A percentile compares a stretch with the other conserved stretches of the same genome.
Evolutionary conservation across 2,797 vertebrate species (phyloP).

Genomic region (Tiaroga cobitis): DNA sequence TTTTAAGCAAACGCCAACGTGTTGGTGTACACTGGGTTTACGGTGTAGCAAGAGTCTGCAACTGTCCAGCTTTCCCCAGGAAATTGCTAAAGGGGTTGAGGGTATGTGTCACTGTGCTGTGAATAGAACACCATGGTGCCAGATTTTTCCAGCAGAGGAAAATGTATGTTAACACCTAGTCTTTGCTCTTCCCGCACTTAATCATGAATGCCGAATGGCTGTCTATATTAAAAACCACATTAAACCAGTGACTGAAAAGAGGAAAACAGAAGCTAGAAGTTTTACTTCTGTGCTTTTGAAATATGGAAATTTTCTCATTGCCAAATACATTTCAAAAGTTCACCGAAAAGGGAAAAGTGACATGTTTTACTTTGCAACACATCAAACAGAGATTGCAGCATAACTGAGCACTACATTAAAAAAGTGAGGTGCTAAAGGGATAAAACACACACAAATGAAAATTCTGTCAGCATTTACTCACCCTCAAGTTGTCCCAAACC

Average conservation of each 20-base stretch:
- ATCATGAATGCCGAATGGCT: constrained; percentile 56
- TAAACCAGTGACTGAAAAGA: background rate
- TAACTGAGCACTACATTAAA: background rate
- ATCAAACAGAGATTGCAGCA: background rate
- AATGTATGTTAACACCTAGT: constrained; percentile 64
- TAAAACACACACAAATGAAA: fast-evolving
- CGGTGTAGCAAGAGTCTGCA: constrained; percentile 9
- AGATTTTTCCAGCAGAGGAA: constrained; percentile 65
- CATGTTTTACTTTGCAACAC: background rate
- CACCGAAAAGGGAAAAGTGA: no score
- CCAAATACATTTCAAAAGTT: constrained; percentile 9
- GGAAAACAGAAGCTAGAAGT: background rate
- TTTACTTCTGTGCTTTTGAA: background rate
- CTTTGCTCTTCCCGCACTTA: constrained; percentile 59
- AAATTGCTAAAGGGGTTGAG: constrained; percentile 40
- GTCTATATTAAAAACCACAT: background rate
- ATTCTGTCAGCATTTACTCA: background rate
- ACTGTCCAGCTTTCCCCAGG: constrained; percentile 33
- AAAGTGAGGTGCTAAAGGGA: background rate
- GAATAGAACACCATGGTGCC: constrained; percentile 51
- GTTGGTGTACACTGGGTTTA: constrained; percentile 15
- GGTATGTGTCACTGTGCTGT: constrained; percentile 46
- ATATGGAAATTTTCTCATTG: background rate
- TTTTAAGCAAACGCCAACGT: background rate
- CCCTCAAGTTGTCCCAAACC: background rate